Base-by-base conservation (phyloP, 1,140 invertebrate species). In the Oryzaephilus surinamensis region DNA sequence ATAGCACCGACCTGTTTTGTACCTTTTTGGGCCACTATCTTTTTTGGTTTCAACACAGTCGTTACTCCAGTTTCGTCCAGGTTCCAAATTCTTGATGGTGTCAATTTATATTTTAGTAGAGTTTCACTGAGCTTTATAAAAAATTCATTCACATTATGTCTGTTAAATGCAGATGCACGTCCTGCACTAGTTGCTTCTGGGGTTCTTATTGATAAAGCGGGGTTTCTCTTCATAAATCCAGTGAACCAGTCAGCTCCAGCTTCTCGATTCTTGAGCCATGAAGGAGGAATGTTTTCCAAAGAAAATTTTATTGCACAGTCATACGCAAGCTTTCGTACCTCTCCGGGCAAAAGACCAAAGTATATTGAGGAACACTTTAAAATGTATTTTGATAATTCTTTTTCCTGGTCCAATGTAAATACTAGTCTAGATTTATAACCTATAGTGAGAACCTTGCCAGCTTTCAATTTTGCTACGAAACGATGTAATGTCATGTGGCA, bases 41-140 rank as follows among this genome's bases (percentile, higher is more conserved):
- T 53, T 11, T 43, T 37, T 13, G 51, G 51, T 32, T 47, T 52
- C 40, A 54, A 61, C 2, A 68, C 65, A 12, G 64, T 67, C 1
- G 61, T 65, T 16, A 60, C 46, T 6, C 56, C 57, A 3, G 60
- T 66, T 42, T 69, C 59, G 41, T 64, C 62, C 4, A 60, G 16
- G 41, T 67, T 65, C 42, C 46, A 65, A 6, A 32, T 32, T 29
- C 27, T n/a, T 6, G 5, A n/a, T 29, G 27, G 27, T 6, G 6
- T n/a, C n/a, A n/a, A 29, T 5, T 29, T 29, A 29, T 29, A 29
- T 8, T 12, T 6, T 12, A 5, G 6, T 29, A 6, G 27, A 8
- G 14, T 13, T 29, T 29, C 27, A 29, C 6, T 12, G 14, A 28
- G 32, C 6, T 38, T 43, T 10, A 18, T 12, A 27, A 43, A 38